Conservation (phyloP, 2,797 vertebrate genomes). For the Allobates femoralis region DNA sequence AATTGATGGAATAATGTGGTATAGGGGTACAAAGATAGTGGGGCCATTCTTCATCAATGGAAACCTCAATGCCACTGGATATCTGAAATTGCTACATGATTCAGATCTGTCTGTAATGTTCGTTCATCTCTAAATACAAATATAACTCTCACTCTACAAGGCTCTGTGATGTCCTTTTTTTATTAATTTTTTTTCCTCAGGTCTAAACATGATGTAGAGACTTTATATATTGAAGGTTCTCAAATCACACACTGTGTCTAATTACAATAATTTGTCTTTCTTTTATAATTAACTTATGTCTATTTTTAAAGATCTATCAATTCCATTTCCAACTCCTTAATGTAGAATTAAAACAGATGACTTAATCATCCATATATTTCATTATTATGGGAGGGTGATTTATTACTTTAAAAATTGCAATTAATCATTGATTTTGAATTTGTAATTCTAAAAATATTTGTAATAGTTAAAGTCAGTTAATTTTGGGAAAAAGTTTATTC, state of each 20-base stretch:
- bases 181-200: not conserved
- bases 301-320: conserved; percentile 52
- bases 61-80: too few relatives aligned
- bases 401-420: conserved; percentile 33
- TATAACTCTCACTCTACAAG: too few relatives aligned
- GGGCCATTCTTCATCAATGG: too few relatives aligned
- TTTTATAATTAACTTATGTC: conserved; percentile 48
- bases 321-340: conserved; percentile 47
- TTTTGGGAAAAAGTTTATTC: conserved; percentile 6
- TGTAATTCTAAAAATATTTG: conserved; percentile 1
- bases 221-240: conserved; percentile 8
- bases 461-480: not conserved
- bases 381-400: conserved; percentile 37
- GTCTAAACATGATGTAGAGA: not conserved
- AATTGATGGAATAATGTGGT: too few relatives aligned
- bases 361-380: conserved; percentile 56
- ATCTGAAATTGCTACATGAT: too few relatives aligned
- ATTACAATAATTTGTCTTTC: conserved; percentile 47
- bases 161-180: not conserved
- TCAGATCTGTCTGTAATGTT: too few relatives aligned
- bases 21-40: too few relatives aligned
- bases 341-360: conserved; percentile 45
- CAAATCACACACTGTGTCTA: not conserved
- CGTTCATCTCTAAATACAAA: too few relatives aligned
- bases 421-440: conserved; percentile 34